phyloP scores from a whole-genome alignment of 2,113 vertebrate genomes.

The Naja naja region DNA sequence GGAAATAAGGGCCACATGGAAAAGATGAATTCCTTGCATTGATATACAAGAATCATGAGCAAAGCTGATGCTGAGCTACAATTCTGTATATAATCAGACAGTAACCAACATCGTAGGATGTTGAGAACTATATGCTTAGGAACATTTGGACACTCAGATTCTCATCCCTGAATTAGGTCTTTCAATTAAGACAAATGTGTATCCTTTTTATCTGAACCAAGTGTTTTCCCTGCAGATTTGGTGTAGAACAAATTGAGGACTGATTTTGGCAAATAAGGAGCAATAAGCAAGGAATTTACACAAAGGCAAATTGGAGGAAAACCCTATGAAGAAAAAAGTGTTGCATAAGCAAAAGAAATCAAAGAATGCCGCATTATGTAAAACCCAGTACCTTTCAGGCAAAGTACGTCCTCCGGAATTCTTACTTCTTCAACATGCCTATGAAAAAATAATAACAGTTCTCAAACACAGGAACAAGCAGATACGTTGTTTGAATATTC shows the following conservation, averaged over 20 bases:
- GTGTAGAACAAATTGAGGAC: neutral
- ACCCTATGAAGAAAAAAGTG: neutral
- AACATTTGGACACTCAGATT: neutral
- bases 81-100: neutral
- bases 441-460: neutral
- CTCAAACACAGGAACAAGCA: neutral
- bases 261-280: neutral
- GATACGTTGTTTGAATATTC: neutral
- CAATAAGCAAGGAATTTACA: neutral
- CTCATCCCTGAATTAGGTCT: neutral
- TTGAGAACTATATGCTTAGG: neutral
- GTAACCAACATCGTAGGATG: neutral
- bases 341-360: neutral
- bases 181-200: neutral
- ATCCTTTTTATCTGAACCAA: neutral
- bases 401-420: neutral
- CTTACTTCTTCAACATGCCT: neutral
- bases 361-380: neutral
- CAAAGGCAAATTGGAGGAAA: neutral
- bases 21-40: neutral
- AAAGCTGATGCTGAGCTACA: neutral
- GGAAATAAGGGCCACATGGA: slow-evolving; percentile 27
- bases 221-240: neutral
- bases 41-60: neutral
- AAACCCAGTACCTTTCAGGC: neutral